Evolutionary conservation across 1,140 invertebrate genomes (phyloP), one percentile per base, ranked within the genome.

Genomic region (Drosophila elegans): DNA sequence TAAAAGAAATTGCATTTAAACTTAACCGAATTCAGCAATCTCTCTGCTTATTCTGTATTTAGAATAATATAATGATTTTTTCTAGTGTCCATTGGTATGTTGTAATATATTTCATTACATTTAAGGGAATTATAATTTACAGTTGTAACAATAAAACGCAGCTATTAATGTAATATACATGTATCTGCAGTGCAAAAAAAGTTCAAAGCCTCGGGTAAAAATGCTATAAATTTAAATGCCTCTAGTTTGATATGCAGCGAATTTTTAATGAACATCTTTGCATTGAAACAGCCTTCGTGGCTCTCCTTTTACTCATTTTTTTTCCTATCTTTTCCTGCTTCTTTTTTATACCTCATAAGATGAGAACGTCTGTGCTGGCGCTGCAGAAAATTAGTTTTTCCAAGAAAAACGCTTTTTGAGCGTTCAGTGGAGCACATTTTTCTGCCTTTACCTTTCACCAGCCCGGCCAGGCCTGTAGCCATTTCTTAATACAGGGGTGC

Each of bases 341-440:
- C 1, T 46, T 12, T 46, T 46, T 25, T 21, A 27, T 68, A 7
- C 32, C 32, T 32, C 36, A 3, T 21, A 53, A 42, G 38, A 27
- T 62, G 27, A 34, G 27, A 21, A 25, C 36, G 10, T 41, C 36
- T 71, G 42, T 38, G 44, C 29, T 32, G 2, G 7, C 16, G 21
- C 38, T 41, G 36, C 29, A 32, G 29, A 32, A 71, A 71, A 71
- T 72, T 72, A 55, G 51, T 41, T 53, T 49, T 52, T 45, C 51
- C 21, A 49, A 56, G 48, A 71, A 71, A 67, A 71, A 67, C 69
- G 51, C 6, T 71, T 71, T 56, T 21, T 32, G 29, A 45, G 39
- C 38, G 32, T 38, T 52, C 45, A 25, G 27, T 25, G n/a, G 6
- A 48, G 51, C 41, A 16, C 21, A 32, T 5, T 5, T 11, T 46